phyloP scores from a whole-genome alignment of 92 coral and sea anemone genomes.

The Galaxea fascicularis region DNA sequence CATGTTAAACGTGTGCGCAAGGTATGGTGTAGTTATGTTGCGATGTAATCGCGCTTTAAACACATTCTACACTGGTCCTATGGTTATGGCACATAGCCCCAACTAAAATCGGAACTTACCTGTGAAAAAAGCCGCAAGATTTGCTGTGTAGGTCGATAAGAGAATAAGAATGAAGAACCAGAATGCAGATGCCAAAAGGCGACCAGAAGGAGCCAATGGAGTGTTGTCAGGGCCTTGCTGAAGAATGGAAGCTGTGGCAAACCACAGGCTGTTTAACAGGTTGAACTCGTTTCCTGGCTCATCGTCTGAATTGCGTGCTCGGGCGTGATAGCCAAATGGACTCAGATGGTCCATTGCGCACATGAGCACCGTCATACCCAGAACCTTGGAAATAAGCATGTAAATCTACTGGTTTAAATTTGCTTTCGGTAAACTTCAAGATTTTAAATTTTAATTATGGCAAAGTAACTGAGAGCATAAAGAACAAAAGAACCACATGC shows the following conservation, averaged over 20 bases:
- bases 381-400: background rate
- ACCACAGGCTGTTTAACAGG: slow-evolving; percentile 98
- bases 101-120: slow-evolving; percentile 58
- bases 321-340: slow-evolving; percentile 90
- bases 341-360: slow-evolving; percentile 85
- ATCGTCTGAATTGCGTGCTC: slow-evolving; percentile 81
- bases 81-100: too few species aligned
- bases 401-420: background rate
- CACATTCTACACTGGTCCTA: too few species aligned
- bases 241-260: slow-evolving; percentile 93
- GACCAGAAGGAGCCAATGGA: slow-evolving; percentile 94
- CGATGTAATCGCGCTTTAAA: too few species aligned
- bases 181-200: slow-evolving; percentile 89
- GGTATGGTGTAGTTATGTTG: too few species aligned
- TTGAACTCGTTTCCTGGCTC: slow-evolving; percentile 94
- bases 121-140: slow-evolving; percentile 94
- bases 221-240: slow-evolving; percentile 97
- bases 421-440: too few species aligned
- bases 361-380: slow-evolving; percentile 76
- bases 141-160: slow-evolving; percentile 98
- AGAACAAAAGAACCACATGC: too few species aligned
- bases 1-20: too few species aligned
- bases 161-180: slow-evolving; percentile 96
- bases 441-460: too few species aligned
- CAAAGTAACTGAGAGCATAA: too few species aligned